phyloP scores from a whole-genome alignment of 1,140 invertebrate species.

The Magallana gigas region DNA sequence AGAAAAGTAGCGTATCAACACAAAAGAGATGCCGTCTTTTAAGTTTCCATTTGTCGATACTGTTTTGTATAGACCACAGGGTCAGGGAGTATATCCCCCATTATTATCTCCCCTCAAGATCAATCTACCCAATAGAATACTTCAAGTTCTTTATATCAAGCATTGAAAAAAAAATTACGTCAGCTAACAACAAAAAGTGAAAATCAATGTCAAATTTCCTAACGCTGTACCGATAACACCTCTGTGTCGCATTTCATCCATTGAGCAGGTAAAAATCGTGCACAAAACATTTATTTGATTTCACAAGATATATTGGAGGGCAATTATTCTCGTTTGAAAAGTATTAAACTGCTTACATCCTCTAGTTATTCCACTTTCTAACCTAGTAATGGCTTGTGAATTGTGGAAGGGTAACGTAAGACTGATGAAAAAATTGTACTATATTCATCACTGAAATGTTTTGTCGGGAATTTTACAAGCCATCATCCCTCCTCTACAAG shows the following conservation, averaged over 20 bases:
- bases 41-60: slow-evolving; percentile 28
- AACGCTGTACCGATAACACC: slow-evolving; percentile 7
- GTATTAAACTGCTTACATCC: slow-evolving; percentile 31
- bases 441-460: neutral
- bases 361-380: neutral
- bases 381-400: neutral
- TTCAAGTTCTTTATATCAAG: slow-evolving; percentile 18
- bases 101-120: slow-evolving; percentile 24
- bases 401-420: slow-evolving; percentile 4
- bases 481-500: neutral
- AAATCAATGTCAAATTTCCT: slow-evolving; percentile 32
- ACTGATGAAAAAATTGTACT: slow-evolving; percentile 18
- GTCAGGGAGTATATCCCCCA: slow-evolving; percentile 1
- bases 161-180: slow-evolving; percentile 23
- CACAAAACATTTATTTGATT: slow-evolving; percentile 38
- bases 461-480: neutral
- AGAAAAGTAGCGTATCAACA: slow-evolving; percentile 23
- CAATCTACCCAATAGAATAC: neutral
- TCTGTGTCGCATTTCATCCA: slow-evolving; percentile 13
- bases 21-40: slow-evolving; percentile 6
- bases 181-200: slow-evolving; percentile 27
- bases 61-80: neutral
- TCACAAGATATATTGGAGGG: slow-evolving; percentile 27
- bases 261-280: slow-evolving; percentile 20
- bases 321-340: slow-evolving; percentile 21